Base-by-base conservation (phyloP, 1,140 invertebrate genomes). In the Apis laboriosa region DNA sequence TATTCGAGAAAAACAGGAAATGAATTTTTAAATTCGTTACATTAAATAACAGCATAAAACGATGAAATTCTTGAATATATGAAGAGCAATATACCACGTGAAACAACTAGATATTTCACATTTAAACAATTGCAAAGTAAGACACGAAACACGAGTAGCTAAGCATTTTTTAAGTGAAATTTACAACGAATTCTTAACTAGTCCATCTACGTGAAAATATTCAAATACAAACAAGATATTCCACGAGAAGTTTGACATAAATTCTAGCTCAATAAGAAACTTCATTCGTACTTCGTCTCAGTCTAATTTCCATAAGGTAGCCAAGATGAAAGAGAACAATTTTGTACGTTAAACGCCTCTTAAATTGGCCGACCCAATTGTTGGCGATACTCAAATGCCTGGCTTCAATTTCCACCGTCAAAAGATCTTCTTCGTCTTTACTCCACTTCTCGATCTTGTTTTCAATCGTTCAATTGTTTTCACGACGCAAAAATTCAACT, bases 121-220 rank as follows among this genome's bases (percentile, higher is more conserved):
- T 55, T 60, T 13, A 2, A 3, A 9, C 24, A n/a, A n/a, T 17
- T 58, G 72, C 7, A 60, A 68, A 66, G 17, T 34, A 9, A 15
- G 2, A 13, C 61, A 13, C n/a, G 60, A 74, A 73, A 28, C 34
- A 43, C 83, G 77, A 81, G 66, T 56, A 68, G 79, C 60, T 24
- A 58, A 67, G 51, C 60, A 79, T 66, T 88, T 82, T 85, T 78
- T 74, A 87, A 84, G 43, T 66, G 68, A 43, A 61, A 85, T 70
- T 88, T 61, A 60, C 66, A 60, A 74, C 63, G 56, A 60, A 13
- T 28, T 28, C 1, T 34, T 19, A n/a, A 19, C 55, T 28, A 5
- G 43, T 74, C 55, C 19, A 53, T 53, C 21, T 17, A 13, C 63
- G 60, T 53, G 49, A 12, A 43, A 53, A 60, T 8, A 17, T 5